Percentiles rank a stretch among this genome's conserved stretches.
phyloP scores from a whole-genome alignment of 2,113 vertebrate genomes.

The Sturnus vulgaris region DNA sequence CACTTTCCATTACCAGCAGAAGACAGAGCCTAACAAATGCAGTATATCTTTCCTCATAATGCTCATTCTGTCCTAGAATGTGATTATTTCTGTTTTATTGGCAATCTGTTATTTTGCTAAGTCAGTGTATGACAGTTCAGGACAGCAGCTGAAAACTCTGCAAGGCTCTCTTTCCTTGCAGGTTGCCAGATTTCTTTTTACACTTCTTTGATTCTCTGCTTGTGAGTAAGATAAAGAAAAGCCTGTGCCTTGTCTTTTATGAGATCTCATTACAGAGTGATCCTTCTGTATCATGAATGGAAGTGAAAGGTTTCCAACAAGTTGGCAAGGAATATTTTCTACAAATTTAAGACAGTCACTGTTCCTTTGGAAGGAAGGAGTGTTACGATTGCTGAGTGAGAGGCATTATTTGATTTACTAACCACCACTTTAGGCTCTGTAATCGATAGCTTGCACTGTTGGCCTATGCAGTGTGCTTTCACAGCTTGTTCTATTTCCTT shows the following conservation, averaged over 20 bases:
- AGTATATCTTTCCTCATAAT: not conserved
- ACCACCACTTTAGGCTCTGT: not conserved
- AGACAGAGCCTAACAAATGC: not conserved
- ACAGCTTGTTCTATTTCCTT: not conserved
- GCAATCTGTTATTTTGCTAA: constrained; percentile 2
- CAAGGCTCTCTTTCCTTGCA: not conserved
- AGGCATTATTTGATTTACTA: not conserved
- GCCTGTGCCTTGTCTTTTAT: not conserved
- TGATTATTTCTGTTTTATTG: not conserved
- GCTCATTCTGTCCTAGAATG: not conserved
- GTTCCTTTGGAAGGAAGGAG: not conserved
- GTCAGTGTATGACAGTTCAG: not conserved
- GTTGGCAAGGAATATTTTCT: not conserved
- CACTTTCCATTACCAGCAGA: not conserved
- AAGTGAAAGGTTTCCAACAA: not conserved
- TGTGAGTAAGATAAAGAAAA: not conserved
- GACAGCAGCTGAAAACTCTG: not conserved
- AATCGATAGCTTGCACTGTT: not conserved
- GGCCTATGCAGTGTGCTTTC: not conserved
- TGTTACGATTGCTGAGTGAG: not conserved
- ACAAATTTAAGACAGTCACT: not conserved
- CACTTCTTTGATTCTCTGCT: not conserved
- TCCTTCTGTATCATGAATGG: not conserved
- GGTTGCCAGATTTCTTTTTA: not conserved
- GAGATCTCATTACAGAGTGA: not conserved